Percentiles rank a stretch among this genome's conserved stretches.
Conservation (phyloP, 2,113 vertebrate genomes). For the Choloepus hoffmanni region DNA sequence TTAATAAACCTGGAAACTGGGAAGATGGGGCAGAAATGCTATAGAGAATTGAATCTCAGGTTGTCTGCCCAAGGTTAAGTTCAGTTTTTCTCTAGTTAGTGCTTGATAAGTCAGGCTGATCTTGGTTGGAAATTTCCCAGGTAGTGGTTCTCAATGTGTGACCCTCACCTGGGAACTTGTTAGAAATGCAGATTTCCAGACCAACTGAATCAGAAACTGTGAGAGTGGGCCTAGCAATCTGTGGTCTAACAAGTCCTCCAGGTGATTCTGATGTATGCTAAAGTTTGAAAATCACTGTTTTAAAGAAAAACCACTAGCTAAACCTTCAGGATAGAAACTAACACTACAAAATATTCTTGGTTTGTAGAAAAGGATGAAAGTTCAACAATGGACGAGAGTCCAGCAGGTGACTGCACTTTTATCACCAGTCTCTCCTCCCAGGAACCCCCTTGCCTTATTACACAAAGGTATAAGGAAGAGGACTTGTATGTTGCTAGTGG, state of each 20-base stretch:
- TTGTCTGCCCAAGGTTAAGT: conserved; percentile 36
- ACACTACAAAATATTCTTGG: neutral
- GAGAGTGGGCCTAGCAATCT: neutral
- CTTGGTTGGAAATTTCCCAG: neutral
- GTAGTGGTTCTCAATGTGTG: conserved; percentile 34
- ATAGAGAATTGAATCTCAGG: conserved; percentile 47
- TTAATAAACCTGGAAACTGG: conserved; percentile 64
- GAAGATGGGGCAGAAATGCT: conserved; percentile 63
- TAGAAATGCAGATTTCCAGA: conserved; percentile 36
- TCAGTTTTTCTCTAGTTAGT: conserved; percentile 30
- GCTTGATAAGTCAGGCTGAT: conserved; percentile 62
- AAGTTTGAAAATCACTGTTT: conserved; percentile 2
- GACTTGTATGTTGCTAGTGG: neutral
- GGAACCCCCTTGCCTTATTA: neutral
- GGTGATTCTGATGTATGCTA: neutral
- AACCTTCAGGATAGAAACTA: neutral
- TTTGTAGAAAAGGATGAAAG: neutral
- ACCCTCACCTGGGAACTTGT: neutral
- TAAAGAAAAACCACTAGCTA: neutral
- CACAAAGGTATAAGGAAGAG: neutral
- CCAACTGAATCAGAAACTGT: neutral
- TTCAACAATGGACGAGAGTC: neutral
- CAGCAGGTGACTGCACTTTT: neutral
- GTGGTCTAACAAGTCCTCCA: neutral
- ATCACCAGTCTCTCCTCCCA: neutral